A percentile compares a stretch with the other conserved stretches of the same genome.
These are phyloP conservation scores for Drosophila obscura DNA, from an alignment of 1,140 invertebrate genomes.

Conservation along the genomic window DNA sequence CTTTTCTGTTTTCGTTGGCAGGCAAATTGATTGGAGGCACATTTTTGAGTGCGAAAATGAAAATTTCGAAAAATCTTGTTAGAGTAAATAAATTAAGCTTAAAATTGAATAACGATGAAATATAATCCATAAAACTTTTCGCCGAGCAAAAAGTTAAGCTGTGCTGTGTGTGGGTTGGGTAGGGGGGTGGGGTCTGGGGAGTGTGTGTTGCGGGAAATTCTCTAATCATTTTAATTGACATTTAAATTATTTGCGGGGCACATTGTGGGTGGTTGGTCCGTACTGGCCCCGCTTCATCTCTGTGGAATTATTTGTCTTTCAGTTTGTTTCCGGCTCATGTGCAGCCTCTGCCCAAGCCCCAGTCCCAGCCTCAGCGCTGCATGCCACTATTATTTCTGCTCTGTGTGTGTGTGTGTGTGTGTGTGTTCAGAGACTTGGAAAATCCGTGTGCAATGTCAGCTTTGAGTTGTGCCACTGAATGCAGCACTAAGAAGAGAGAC, in stretches of 20 bases:
- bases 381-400: constrained; percentile 7
- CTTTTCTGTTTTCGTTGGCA: constrained; percentile 13
- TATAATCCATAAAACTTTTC: too few relatives aligned
- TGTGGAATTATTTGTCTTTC: constrained; percentile 29
- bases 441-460: constrained; percentile 75
- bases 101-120: background rate
- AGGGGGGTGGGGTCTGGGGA: too few relatives aligned
- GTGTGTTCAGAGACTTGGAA: constrained; percentile 76
- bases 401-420: constrained; percentile 30
- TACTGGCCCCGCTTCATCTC: constrained; percentile 3
- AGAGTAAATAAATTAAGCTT: constrained; percentile 5
- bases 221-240: constrained; percentile 55
- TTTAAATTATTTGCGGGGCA: constrained; percentile 49
- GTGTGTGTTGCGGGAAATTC: constrained; percentile 17
- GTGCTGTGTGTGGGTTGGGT: too few relatives aligned
- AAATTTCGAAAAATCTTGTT: constrained; percentile 25
- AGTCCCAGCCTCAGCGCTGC: background rate
- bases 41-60: constrained; percentile 17
- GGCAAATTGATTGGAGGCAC: constrained; percentile 22
- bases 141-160: too few relatives aligned
- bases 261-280: constrained; percentile 12
- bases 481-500: constrained; percentile 5
- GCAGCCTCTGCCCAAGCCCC: background rate
- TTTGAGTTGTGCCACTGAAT: constrained; percentile 21
- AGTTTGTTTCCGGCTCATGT: constrained; percentile 14